Base-by-base conservation (phyloP, 2,797 vertebrate genomes). In the Miichthys miiuy region DNA sequence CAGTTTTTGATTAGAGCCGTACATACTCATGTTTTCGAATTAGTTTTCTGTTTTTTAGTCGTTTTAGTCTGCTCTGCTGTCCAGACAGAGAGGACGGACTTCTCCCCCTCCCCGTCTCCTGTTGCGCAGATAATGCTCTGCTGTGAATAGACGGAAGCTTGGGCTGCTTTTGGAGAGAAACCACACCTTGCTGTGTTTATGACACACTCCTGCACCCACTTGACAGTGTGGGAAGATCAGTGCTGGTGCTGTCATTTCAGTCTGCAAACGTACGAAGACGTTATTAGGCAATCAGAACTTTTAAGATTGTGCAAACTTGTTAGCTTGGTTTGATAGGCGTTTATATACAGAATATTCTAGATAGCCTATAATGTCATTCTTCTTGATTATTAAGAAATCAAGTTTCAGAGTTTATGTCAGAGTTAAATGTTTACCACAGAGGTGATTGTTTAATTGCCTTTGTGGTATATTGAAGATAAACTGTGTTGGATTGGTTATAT, bases 161-260 rank as follows among this genome's bases (percentile, higher is more conserved):
- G 65, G 65, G 17, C 57, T 25, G 81, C 87, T 88, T 93, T 91
- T 77, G 89, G 77, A 67, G 2, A 80, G 75, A 86, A 91, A 94
- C 95, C 94, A 95, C 95, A 95, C 95, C 95, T 95, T 90, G 55
- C 46, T 70, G 69, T 76, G 72, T 87, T 82, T 77, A 62, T 85
- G 81, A 89, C 87, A 90, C 86, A 74, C 78, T 64, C 66, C 75
- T 63, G 67, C 65, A 23, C 72, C 23, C 38, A 5, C 21, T 12
- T 6, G 57, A 48, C 63, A 20, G 65, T 47, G 56, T 72, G 77
- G 83, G 82, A 78, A 83, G 75, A 48, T 58, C 10, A 21, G 25
- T 18, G 9, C 34, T 4, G 9, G 3, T 14, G 42, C 13, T 48
- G 48, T 27, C 74, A 38, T 42, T 9, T 60, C 3, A 25, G 34